A percentile compares a stretch with the other conserved stretches of the same genome.
Evolutionary conservation across 2,888 invertebrate genomes (phyloP).

Genomic region (Chrysomela aeneicollis): DNA sequence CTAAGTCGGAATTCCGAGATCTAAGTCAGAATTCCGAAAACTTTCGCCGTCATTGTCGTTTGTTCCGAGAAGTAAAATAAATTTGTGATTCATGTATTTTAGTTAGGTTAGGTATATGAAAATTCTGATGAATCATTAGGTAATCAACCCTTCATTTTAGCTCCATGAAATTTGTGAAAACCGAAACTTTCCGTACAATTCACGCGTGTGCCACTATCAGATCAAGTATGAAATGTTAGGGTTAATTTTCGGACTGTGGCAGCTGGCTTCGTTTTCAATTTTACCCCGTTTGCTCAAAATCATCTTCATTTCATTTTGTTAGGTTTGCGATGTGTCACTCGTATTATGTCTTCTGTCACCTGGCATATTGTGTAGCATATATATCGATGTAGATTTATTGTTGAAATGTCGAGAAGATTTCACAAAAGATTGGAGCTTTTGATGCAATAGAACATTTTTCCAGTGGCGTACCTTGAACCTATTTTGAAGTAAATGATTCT

Average conservation of each 20-base stretch:
- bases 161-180: constrained; percentile 9
- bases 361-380: constrained; percentile 1
- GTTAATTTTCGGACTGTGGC: constrained; percentile 26
- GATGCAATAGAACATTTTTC: constrained; percentile 36
- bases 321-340: constrained; percentile 51
- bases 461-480: constrained; percentile 10
- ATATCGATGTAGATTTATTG: constrained; percentile 37
- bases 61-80: no score
- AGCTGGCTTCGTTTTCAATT: constrained; percentile 47
- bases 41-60: no score
- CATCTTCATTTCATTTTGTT: constrained; percentile 51
- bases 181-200: background rate
- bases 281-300: constrained; percentile 52
- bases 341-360: constrained; percentile 23
- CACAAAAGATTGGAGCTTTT: constrained; percentile 49
- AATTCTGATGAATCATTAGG: background rate
- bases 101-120: no score
- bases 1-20: no score
- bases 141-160: background rate
- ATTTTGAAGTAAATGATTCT: no score
- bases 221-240: constrained; percentile 16
- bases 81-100: no score
- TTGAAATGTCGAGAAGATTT: constrained; percentile 48
- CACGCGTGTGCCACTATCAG: constrained; percentile 2
- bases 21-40: no score